Percentiles rank a stretch among this genome's conserved stretches.
These are phyloP conservation scores for Parthenolecanium corni DNA, from an alignment of 2,888 invertebrate genomes.

Conservation along the genomic window DNA sequence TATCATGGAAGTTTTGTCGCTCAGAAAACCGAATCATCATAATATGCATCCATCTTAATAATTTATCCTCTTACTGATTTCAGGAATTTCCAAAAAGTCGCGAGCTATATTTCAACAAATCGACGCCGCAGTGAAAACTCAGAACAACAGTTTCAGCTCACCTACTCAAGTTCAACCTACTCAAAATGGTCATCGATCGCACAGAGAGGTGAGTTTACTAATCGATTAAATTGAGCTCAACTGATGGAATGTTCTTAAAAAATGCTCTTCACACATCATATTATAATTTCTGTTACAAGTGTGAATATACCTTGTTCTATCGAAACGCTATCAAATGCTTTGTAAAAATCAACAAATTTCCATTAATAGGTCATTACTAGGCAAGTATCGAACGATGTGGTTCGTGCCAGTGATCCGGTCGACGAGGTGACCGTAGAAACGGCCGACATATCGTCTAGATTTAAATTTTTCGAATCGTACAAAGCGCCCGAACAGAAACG, in stretches of 20 bases:
- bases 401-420: slow-evolving; percentile 57
- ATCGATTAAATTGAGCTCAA: too few relatives aligned
- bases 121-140: slow-evolving; percentile 54
- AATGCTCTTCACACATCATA: too few relatives aligned
- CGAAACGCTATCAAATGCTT: not conserved
- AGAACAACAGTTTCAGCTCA: slow-evolving; percentile 40
- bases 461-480: slow-evolving; percentile 85
- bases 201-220: not conserved
- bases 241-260: too few relatives aligned
- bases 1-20: too few relatives aligned
- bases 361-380: slow-evolving; percentile 38
- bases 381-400: slow-evolving; percentile 48
- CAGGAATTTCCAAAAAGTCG: slow-evolving; percentile 77
- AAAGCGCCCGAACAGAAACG: slow-evolving; percentile 55
- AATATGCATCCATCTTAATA: too few relatives aligned
- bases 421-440: slow-evolving; percentile 71
- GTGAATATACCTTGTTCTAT: not conserved
- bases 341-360: not conserved
- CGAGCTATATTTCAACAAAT: slow-evolving; percentile 74
- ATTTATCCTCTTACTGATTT: not conserved
- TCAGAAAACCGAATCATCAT: too few relatives aligned
- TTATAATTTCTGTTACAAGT: not conserved
- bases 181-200: slow-evolving; percentile 2
- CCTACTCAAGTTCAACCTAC: not conserved
- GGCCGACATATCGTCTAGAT: slow-evolving; percentile 70